Conservation (phyloP, 2,797 vertebrate species). For the Chaetodon trifasciatus region DNA sequence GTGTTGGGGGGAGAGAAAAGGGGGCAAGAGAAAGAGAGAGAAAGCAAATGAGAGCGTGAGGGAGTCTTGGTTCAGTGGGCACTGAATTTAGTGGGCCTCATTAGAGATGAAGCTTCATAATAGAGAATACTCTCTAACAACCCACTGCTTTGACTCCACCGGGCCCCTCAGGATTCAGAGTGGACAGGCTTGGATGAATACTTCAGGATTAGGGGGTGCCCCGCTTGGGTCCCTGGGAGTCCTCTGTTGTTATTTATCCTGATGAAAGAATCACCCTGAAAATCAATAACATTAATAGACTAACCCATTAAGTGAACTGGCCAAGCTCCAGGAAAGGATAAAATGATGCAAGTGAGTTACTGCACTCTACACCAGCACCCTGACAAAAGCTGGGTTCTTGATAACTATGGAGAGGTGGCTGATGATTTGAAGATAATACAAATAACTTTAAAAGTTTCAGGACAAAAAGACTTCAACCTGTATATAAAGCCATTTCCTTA, state of each 20-base stretch:
- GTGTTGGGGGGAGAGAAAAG: constrained; percentile 10
- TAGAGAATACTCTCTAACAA: constrained; percentile 60
- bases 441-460: not conserved
- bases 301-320: constrained; percentile 39
- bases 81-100: constrained; percentile 71
- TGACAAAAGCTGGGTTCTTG: constrained; percentile 14
- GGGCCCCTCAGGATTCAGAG: constrained; percentile 37
- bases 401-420: not conserved
- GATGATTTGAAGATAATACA: constrained; percentile 20
- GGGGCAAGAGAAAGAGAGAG: constrained; percentile 16
- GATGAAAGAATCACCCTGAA: constrained; percentile 40
- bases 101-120: constrained; percentile 74
- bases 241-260: constrained; percentile 41
- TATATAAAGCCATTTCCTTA: not conserved
- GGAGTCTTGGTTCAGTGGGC: constrained; percentile 62
- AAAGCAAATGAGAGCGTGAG: constrained; percentile 47
- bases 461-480: not conserved
- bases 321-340: constrained; percentile 13
- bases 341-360: constrained; percentile 24
- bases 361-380: constrained; percentile 4
- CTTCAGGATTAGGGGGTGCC: constrained; percentile 50
- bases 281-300: constrained; percentile 64
- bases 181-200: constrained; percentile 50
- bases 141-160: constrained; percentile 48
- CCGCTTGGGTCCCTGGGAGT: constrained; percentile 25